These are phyloP conservation scores for Rhipidura dahli DNA, from an alignment of 2,113 vertebrate genomes.

Conservation along the genomic window DNA sequence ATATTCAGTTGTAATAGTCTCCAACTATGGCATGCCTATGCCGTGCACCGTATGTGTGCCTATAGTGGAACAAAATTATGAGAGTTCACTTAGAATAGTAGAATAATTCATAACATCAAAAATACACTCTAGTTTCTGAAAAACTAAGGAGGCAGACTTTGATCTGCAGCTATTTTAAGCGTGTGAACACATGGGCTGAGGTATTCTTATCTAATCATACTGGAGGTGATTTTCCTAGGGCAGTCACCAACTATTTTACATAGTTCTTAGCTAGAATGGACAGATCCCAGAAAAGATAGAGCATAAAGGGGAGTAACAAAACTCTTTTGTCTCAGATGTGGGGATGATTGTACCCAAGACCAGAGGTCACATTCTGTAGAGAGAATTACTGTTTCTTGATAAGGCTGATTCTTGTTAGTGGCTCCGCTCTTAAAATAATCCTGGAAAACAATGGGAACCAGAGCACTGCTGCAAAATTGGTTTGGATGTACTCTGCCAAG, in stretches of 20 bases:
- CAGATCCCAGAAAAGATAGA: not conserved
- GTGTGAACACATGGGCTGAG: not conserved
- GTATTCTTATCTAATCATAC: not conserved
- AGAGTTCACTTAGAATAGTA: not conserved
- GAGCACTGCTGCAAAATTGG: not conserved
- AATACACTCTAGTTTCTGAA: not conserved
- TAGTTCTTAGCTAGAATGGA: not conserved
- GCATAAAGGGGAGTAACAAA: not conserved
- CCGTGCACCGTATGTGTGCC: no score
- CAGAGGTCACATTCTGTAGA: not conserved
- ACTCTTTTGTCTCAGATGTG: not conserved
- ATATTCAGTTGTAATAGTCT: not conserved
- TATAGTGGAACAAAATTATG: not conserved
- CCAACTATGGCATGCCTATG: not conserved
- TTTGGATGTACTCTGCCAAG: not conserved
- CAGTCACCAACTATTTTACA: not conserved
- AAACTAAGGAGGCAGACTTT: not conserved
- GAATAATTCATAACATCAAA: not conserved
- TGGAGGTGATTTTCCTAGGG: not conserved
- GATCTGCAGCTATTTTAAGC: not conserved
- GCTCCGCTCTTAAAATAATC: not conserved
- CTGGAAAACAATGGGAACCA: not conserved
- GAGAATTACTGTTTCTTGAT: not conserved
- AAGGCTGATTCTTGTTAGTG: not conserved
- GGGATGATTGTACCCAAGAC: not conserved